Base-by-base conservation (phyloP, 2,113 vertebrate genomes). In the Coregonus clupeaformis region DNA sequence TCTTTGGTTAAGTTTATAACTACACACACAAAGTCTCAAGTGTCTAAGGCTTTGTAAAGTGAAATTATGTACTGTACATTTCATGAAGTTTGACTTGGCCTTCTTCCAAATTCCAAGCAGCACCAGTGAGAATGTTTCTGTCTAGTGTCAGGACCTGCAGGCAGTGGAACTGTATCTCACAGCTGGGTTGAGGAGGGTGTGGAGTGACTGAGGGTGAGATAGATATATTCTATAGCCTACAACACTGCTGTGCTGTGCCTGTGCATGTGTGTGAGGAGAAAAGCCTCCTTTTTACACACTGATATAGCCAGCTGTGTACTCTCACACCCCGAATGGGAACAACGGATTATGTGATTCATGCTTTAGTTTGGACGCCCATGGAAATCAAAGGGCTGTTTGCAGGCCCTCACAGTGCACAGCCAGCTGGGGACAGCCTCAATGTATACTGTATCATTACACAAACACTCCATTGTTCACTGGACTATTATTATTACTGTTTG, bases 251-350 rank as follows among this genome's bases (percentile, higher is more conserved):
- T 42, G 36, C 11, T 49, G 70, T 36, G 69, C 30, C 27, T 65
- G 9, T 60, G 29, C 59, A 49, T 72, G 70, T 57, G 55, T 62
- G 25, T 13, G 45, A 27, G 63, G 60, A 62, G 60, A 29, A 25
- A 29, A 65, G 25, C 63, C 25, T 27, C 24, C 25, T 65, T 65
- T 29, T 18, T 16, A 22, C 25, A 25, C 13, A 25, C 9, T 25
- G 24, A 22, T 62, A n/a, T 29, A 65, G 63, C 25, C 63, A 65
- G 63, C 63, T 65, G 63, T 65, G 63, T 65, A 6, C 63, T 65
- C 63, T 65, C 63, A 65, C 63, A 65, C 25, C 63, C 63, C 3
- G 13, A 13, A 27, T 27, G 63, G 25, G 25, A 65, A 65, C 63
- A 60, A 65, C n/a, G 16, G 63, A 25, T 5, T 1, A 12, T 14